Base-by-base conservation (phyloP, 1,140 invertebrate genomes). In the Arion vulgaris region DNA sequence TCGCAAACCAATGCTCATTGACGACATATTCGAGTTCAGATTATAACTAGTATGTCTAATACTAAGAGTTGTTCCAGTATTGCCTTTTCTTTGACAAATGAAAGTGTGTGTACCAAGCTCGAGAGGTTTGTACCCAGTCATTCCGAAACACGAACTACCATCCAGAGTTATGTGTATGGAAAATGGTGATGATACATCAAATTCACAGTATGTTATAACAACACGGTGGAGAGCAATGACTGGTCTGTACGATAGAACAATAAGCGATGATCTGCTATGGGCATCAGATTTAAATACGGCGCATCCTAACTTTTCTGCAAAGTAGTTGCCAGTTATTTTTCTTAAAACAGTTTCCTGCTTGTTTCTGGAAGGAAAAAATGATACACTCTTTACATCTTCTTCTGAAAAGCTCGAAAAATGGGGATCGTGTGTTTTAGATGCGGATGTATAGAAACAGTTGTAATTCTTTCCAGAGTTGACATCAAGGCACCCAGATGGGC, bases 11-110 rank as follows among this genome's bases (percentile, higher is more conserved):
- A 66, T 34, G 9, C 1, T 23, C 17, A 32, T 11, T 66, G n/a
- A 32, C 2, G 53, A 19, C n/a, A n/a, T 57, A 34, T 66, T 32
- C 7, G n/a, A 32, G 62, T 66, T 66, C 19, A 66, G 7, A 66
- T 66, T 28, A 17, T 66, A 34, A 66, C 62, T 66, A 66, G 62
- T 66, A 17, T 66, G 62, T 5, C 62, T 66, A 66, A 66, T 66
- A 17, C n/a, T 66, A 17, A 66, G n/a, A 66, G 17, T 66, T 7
- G 7, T 66, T 7, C 62, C 62, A 66, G 62, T 34, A 7, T 7
- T 34, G 17, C 11, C 19, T 66, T 66, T 66, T 34, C 28, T 66
- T 32, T 66, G 62, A 66, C 62, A 66, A 7, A 17, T 66, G 62
- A 32, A 66, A 1, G 28, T 66, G 28, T 66, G 17, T 5, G 62